Conservation (phyloP, 2,888 invertebrate genomes). For the Drosophila rubida region DNA sequence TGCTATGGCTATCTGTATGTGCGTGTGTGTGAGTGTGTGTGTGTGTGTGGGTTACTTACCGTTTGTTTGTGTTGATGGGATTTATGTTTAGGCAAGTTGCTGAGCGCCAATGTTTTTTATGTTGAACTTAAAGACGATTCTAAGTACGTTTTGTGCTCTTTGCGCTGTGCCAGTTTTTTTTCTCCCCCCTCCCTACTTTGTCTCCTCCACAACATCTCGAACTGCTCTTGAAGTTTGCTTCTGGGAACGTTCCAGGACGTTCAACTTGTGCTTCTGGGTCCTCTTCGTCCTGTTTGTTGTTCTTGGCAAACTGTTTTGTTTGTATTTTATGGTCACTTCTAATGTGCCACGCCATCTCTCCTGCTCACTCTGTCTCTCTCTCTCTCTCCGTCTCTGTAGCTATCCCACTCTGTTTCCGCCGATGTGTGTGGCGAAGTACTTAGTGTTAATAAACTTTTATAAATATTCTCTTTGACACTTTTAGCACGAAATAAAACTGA, state of each 20-base stretch:
- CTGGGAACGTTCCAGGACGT: constrained; percentile 62
- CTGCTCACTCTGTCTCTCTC: neutral
- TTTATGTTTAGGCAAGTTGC: constrained; percentile 73
- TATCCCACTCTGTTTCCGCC: neutral
- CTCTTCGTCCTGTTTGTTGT: constrained; percentile 41
- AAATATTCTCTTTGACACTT: constrained; percentile 81
- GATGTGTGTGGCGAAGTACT: constrained; percentile 60
- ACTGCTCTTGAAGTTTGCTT: constrained; percentile 63
- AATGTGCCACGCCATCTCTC: constrained; percentile 50
- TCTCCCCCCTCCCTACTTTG: neutral
- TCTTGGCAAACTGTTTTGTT: constrained; percentile 78
- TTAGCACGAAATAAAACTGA: constrained; percentile 81
- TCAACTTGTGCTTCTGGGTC: constrained; percentile 59
- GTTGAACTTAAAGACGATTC: constrained; percentile 74
- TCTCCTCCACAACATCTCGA: neutral
- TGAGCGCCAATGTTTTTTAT: constrained; percentile 76
- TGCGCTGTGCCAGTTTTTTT: constrained; percentile 51
- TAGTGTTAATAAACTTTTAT: constrained; percentile 80
- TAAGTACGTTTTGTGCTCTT: constrained; percentile 76
- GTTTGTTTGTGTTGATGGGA: constrained; percentile 65
- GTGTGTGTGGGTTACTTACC: constrained; percentile 45
- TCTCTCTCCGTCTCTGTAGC: neutral
- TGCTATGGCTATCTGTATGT: constrained; percentile 28
- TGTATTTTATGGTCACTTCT: constrained; percentile 78
- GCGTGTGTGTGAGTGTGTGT: constrained; percentile 6